Evolutionary conservation across 2,797 vertebrate species (phyloP).

Genomic region (Prionace glauca): DNA sequence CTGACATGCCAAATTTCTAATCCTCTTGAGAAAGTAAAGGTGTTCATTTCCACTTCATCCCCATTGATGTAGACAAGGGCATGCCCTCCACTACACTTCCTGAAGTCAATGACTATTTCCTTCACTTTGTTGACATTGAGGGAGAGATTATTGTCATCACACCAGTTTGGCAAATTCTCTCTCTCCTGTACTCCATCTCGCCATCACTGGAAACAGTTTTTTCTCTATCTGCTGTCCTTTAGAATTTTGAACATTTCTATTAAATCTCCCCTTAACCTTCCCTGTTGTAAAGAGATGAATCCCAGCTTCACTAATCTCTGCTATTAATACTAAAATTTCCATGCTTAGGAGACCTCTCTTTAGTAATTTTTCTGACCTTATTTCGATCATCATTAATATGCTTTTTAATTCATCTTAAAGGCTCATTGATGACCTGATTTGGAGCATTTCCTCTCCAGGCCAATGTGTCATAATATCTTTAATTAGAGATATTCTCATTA

Average conservation of each 20-base stretch:
- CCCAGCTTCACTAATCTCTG: background rate
- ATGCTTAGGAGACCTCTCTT: background rate
- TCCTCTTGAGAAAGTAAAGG: too few relatives aligned
- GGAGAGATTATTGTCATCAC: too few relatives aligned
- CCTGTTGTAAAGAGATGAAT: background rate
- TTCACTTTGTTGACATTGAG: too few relatives aligned
- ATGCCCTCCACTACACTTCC: too few relatives aligned
- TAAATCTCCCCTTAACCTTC: background rate
- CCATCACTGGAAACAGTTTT: background rate
- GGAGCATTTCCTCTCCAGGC: background rate
- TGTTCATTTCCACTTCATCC: too few relatives aligned
- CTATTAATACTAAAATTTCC: background rate
- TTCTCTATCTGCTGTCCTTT: background rate
- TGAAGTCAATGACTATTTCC: too few relatives aligned
- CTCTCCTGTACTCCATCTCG: too few relatives aligned
- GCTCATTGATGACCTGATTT: background rate
- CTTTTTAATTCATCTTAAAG: constrained; percentile 15
- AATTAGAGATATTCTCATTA: background rate
- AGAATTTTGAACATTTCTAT: background rate
- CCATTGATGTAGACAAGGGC: too few relatives aligned
- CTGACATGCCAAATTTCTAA: too few relatives aligned
- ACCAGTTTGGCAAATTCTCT: too few relatives aligned
- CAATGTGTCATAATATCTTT: background rate
- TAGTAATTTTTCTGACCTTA: background rate
- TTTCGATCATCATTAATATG: background rate